Base-by-base conservation (phyloP, 2,888 invertebrate genomes). In the Cosmia trapezina region DNA sequence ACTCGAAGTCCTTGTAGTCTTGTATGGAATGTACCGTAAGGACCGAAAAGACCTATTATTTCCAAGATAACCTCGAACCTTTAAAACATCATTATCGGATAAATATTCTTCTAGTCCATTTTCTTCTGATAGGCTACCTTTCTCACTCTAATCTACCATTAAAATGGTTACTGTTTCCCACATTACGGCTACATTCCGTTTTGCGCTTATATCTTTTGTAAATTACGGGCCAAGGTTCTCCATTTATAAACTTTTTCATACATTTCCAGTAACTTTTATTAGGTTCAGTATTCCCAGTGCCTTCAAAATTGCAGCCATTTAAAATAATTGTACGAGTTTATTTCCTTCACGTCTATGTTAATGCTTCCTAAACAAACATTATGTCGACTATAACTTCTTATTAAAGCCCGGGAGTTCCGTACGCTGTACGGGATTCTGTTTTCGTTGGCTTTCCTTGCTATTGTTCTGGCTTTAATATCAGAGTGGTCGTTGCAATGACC, bases 311-410 rank as follows among this genome's bases (percentile, higher is more conserved):
- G 82, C 71, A 67, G 56, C 69, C 67, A 81, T 83, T 82, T 70
- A 77, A 84, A 84, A 84, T 84, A 83, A 83, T 84, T 84, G 81
- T 73, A 81, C 71, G 80, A 72, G 53, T 81, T 76, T 83, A 84
- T 83, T 83, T 84, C 81, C 84, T 84, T 67, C 81, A 84, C 73
- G 77, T 84, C 82, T 84, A 81, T 82, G 82, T 84, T 83, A 83
- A 83, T 84, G 82, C 72, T 81, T 70, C 77, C 71, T 77, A 81
- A 80, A 82, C 73, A 84, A 83, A 84, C 84, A 83, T 81, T 77
- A 84, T 84, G 84, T 77, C 73, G 84, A 81, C 84, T 84, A 65
- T 82, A 84, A 83, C 84, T 83, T 84, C 84, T 77, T 84, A 83
- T 74, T 84, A 83, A 77, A 81, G 81, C 70, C 63, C 56, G 64